phyloP scores from a whole-genome alignment of 2,888 invertebrate genomes.

The Polyommatus icarus region DNA sequence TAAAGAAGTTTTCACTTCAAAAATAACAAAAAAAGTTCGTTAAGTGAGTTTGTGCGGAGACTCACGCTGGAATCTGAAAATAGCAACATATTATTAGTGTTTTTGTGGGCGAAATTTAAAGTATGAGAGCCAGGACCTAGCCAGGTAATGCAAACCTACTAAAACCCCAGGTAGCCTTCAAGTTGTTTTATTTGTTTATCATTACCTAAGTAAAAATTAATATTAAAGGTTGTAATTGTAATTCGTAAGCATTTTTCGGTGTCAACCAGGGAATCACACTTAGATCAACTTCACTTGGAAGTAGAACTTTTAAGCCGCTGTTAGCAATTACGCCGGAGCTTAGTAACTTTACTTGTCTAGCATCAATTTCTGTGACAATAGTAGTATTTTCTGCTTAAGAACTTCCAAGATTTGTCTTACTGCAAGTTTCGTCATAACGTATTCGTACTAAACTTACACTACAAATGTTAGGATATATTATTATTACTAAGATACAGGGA shows the following conservation, averaged over 20 bases:
- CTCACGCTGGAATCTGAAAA: too few relatives aligned
- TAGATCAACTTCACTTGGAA: not conserved
- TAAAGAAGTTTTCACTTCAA: too few relatives aligned
- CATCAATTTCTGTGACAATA: slow-evolving; percentile 16
- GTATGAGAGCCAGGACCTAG: too few relatives aligned
- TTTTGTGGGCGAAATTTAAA: too few relatives aligned
- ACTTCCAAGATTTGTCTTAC: slow-evolving; percentile 17
- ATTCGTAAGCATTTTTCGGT: not conserved
- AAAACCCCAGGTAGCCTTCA: too few relatives aligned
- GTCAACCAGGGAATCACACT: not conserved
- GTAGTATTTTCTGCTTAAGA: slow-evolving; percentile 24
- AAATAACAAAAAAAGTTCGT: too few relatives aligned
- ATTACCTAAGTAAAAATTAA: too few relatives aligned
- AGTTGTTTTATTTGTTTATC: too few relatives aligned
- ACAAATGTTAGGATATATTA: slow-evolving; percentile 8
- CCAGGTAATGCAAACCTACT: too few relatives aligned
- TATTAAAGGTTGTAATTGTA: too few relatives aligned
- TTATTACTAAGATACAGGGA: not conserved
- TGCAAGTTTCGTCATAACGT: slow-evolving; percentile 16
- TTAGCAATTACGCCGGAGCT: not conserved
- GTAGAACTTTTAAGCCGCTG: not conserved
- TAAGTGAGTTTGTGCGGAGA: too few relatives aligned
- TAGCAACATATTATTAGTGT: too few relatives aligned
- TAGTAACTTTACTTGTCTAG: slow-evolving; percentile 26
- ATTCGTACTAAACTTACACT: not conserved